These are phyloP conservation scores for Drosophila kuntzei DNA, from an alignment of 2,888 invertebrate genomes.

Conservation along the genomic window DNA sequence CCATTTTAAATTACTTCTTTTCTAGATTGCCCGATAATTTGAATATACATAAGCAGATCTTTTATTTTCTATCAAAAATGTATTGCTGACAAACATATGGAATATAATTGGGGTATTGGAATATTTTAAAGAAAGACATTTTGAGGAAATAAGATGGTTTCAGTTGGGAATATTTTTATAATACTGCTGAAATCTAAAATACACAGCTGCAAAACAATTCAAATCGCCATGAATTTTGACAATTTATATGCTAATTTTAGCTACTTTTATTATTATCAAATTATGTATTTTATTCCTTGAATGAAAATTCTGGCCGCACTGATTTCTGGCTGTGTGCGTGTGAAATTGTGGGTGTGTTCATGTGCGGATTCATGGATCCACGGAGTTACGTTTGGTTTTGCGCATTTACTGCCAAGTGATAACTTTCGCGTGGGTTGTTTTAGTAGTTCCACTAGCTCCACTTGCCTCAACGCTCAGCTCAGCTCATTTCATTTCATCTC, in stretches of 20 bases:
- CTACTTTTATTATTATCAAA: background rate
- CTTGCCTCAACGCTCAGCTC: slow-evolving; percentile 3
- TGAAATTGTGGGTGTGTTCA: slow-evolving; percentile 18
- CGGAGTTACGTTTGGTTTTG: slow-evolving; percentile 67
- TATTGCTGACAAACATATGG: too few species aligned
- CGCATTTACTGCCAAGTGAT: slow-evolving; percentile 72
- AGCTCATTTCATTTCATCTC: background rate
- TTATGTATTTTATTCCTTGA: background rate
- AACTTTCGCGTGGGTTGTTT: slow-evolving; percentile 71
- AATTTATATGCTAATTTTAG: too few species aligned
- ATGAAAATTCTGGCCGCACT: background rate
- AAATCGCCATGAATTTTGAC: too few species aligned
- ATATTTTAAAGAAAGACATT: background rate
- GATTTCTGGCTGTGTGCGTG: background rate
- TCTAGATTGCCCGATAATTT: background rate
- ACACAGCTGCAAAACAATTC: too few species aligned
- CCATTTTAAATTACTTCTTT: background rate
- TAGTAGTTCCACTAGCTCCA: slow-evolving; percentile 52
- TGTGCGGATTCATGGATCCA: slow-evolving; percentile 52
- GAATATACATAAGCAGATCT: background rate
- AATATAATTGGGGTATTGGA: too few species aligned
- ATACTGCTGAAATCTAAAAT: too few species aligned
- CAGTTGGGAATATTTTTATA: too few species aligned
- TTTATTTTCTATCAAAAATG: background rate
- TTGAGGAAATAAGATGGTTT: too few species aligned